phyloP scores from a whole-genome alignment of 2,888 invertebrate species.

The Thereva unica region DNA sequence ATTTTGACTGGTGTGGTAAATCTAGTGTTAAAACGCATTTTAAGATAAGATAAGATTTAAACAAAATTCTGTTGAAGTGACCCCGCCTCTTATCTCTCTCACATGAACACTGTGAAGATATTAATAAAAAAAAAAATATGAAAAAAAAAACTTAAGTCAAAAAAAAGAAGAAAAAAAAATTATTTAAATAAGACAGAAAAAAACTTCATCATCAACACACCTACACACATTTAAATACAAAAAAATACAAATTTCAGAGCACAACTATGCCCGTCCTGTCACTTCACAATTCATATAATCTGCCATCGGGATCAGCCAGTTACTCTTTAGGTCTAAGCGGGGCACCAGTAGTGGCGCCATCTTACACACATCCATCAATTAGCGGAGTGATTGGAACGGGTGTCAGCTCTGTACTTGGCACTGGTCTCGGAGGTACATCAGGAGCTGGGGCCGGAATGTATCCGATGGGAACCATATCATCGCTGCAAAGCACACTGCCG shows the following conservation, averaged over 20 bases:
- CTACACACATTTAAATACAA: slow-evolving; percentile 39
- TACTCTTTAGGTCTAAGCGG: slow-evolving; percentile 57
- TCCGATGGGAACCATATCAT: slow-evolving; percentile 48
- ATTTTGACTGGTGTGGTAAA: too few species aligned
- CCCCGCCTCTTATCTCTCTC: slow-evolving; percentile 16
- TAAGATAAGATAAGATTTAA: too few species aligned
- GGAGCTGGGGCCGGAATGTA: slow-evolving; percentile 51
- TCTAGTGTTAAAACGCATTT: slow-evolving; percentile 11
- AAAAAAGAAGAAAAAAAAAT: slow-evolving; percentile 16
- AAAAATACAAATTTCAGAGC: slow-evolving; percentile 61
- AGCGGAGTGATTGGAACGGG: slow-evolving; percentile 52
- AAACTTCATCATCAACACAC: slow-evolving; percentile 35
- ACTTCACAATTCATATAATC: slow-evolving; percentile 58
- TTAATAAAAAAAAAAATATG: slow-evolving; percentile 12
- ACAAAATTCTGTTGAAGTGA: slow-evolving; percentile 23
- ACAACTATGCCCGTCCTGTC: slow-evolving; percentile 67
- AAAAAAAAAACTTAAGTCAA: slow-evolving; percentile 14
- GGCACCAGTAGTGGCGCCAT: slow-evolving; percentile 51
- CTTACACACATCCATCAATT: slow-evolving; percentile 55
- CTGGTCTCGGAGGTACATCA: slow-evolving; percentile 45
- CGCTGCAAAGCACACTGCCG: slow-evolving; percentile 52
- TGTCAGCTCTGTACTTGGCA: slow-evolving; percentile 50
- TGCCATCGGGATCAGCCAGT: slow-evolving; percentile 57
- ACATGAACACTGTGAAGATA: slow-evolving; percentile 23
- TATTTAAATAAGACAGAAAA: slow-evolving; percentile 28